Base-by-base conservation (phyloP, 1,140 invertebrate species). In the Orchesella cincta region DNA sequence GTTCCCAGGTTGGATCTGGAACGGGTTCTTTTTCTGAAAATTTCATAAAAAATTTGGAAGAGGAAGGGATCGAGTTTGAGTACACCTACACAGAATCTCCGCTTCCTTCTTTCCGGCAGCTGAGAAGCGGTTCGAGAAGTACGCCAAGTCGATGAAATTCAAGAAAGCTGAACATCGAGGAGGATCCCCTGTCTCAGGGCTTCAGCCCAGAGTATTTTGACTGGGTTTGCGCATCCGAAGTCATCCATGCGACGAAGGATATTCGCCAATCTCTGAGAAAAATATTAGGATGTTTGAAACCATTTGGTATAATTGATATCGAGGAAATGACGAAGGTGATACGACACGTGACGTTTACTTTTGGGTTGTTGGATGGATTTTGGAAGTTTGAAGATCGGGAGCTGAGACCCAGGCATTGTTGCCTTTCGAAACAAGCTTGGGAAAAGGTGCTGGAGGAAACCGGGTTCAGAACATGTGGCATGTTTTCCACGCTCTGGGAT, bases 71-170 rank as follows among this genome's bases (percentile, higher is more conserved):
- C 34, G 29, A 57, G 0, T 39, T 71, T 16, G n/a, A 23, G 2
- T 78, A 78, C 31, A 35, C 62, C 1, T 76, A 76, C 35, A 76
- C 75, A 23, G 78, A 79, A 76, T 79, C 52, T 76, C 75, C 14
- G 36, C 29, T 18, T 46, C n/a, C 33, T 79, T 79, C 46, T 67
- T 79, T 18, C 28, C n/a, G 0, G 67, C 76, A 20, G 67, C 74
- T 0, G 36, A 73, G 20, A 28, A 33, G 33, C 2, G 20, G 14
- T 73, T 79, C 14, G 34, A 72, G 12, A 23, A 57, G 18, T 46
- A 46, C 34, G 26, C 29, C 26, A 39, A 23, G 1, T 31, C n/a
- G 12, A 74, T 79, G 23, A 70, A 79, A 34, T 79, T 73, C n/a
- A 51, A n/a, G n/a, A n/a, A n/a, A n/a, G 54, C 20, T 0, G 0